Conservation (phyloP, 2,888 invertebrate species). For the Altica lythri region DNA sequence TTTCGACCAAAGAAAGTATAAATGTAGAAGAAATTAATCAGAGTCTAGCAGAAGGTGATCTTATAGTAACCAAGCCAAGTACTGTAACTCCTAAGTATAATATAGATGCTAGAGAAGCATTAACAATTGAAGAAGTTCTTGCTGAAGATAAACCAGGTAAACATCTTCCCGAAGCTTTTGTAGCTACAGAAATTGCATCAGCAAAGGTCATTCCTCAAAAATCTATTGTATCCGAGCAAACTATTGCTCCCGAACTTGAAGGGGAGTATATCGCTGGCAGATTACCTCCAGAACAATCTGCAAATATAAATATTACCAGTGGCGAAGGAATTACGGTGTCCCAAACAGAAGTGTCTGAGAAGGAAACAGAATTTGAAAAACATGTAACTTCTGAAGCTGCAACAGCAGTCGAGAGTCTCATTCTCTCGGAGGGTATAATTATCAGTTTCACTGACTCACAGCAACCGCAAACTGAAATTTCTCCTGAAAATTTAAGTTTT, state of each 20-base stretch:
- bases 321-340: constrained; percentile 66
- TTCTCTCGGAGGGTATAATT: constrained; percentile 62
- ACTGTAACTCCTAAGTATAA: constrained; percentile 65
- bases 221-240: constrained; percentile 68
- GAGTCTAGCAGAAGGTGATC: constrained; percentile 64
- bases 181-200: constrained; percentile 76
- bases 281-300: constrained; percentile 66
- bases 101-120: constrained; percentile 66
- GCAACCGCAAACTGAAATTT: constrained; percentile 64
- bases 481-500: constrained; percentile 57
- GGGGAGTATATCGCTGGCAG: constrained; percentile 64
- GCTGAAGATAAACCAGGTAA: constrained; percentile 75
- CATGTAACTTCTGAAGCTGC: constrained; percentile 55
- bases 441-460: constrained; percentile 68
- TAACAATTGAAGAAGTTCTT: constrained; percentile 70
- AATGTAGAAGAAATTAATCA: constrained; percentile 68
- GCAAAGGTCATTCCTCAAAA: constrained; percentile 68
- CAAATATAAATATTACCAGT: constrained; percentile 63
- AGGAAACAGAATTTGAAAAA: constrained; percentile 63
- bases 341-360: constrained; percentile 66
- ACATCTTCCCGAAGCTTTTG: constrained; percentile 78
- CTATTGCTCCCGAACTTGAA: constrained; percentile 71
- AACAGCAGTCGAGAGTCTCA: constrained; percentile 60
- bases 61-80: constrained; percentile 60
- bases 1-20: constrained; percentile 67